These are phyloP conservation scores for Lepilemur septentrionalis DNA, from an alignment of 2,797 vertebrate species.

Conservation along the genomic window DNA sequence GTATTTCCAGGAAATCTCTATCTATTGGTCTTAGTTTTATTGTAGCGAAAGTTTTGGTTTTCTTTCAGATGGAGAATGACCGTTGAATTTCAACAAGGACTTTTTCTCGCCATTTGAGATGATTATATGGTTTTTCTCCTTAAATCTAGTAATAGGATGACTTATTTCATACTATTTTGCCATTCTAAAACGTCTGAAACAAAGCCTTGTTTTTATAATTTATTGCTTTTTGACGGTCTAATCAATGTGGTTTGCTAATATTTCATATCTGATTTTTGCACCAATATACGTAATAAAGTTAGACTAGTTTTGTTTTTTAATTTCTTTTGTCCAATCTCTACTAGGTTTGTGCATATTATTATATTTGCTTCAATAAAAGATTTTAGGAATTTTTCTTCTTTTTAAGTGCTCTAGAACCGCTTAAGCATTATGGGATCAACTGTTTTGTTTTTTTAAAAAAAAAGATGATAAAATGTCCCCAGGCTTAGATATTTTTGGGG, in stretches of 20 bases:
- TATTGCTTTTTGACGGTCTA: background rate
- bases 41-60: background rate
- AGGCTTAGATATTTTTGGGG: background rate
- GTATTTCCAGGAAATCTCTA: background rate
- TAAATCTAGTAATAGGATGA: background rate
- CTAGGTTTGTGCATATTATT: background rate
- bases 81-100: background rate
- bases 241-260: background rate
- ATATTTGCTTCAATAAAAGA: background rate
- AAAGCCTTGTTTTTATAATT: background rate
- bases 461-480: background rate
- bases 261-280: constrained; percentile 11
- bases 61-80: background rate
- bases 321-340: background rate
- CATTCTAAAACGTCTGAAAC: constrained; percentile 10
- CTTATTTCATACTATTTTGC: background rate
- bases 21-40: background rate
- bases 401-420: background rate
- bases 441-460: background rate
- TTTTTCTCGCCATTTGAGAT: background rate
- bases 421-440: background rate
- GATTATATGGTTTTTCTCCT: background rate
- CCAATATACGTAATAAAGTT: background rate
- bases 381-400: background rate
- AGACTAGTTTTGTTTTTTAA: background rate